phyloP scores from a whole-genome alignment of 2,113 vertebrate genomes.

The Mustela nigripes region DNA sequence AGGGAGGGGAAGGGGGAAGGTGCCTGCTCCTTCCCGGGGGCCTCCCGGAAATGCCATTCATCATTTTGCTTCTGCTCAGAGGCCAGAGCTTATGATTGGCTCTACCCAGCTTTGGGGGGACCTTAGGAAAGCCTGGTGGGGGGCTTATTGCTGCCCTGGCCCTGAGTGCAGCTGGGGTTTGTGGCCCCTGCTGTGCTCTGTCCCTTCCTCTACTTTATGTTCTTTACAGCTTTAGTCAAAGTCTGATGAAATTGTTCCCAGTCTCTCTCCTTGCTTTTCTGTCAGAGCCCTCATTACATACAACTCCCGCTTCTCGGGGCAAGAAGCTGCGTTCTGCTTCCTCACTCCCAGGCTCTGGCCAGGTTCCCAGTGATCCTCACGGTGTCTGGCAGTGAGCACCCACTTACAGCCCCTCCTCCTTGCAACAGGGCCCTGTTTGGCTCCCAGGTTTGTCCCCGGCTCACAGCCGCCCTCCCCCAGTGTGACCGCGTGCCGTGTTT shows the following conservation, averaged over 20 bases:
- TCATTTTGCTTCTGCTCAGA: background rate
- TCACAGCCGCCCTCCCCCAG: fast-evolving
- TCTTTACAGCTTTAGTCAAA: background rate
- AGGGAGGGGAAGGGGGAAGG: background rate
- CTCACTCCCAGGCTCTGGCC: background rate
- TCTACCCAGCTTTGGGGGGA: background rate
- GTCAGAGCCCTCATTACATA: background rate
- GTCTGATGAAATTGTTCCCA: background rate
- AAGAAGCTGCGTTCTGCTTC: no score
- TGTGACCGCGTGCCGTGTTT: fast-evolving
- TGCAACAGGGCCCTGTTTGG: fast-evolving
- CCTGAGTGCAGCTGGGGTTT: background rate
- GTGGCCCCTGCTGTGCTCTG: background rate
- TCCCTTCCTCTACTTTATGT: background rate
- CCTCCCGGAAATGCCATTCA: background rate
- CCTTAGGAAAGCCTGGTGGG: background rate
- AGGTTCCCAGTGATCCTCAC: fast-evolving
- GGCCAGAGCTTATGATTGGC: no score
- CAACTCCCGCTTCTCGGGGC: no score
- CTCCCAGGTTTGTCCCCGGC: background rate
- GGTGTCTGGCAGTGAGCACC: background rate
- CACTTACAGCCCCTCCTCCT: no score
- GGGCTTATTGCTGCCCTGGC: background rate
- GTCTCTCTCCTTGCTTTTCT: background rate
- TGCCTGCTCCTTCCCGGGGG: background rate